Evolutionary conservation across 2,113 vertebrate species (phyloP), one percentile per base, ranked within the genome.

Genomic region (Cygnus atratus): DNA sequence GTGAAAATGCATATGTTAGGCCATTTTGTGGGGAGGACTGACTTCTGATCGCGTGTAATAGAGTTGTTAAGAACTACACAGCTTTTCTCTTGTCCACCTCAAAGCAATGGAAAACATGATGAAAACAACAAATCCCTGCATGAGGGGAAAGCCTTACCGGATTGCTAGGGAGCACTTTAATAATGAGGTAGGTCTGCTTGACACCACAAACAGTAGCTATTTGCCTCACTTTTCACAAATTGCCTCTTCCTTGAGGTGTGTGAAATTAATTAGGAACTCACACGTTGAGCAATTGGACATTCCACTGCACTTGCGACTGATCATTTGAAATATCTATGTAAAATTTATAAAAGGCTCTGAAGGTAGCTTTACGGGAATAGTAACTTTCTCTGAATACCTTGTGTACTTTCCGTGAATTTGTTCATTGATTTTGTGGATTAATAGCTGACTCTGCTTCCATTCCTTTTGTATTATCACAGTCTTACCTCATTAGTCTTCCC

Each of bases 401-500:
- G 21, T 66, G 4, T 82, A 44, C 55, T 77, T 73, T 52, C 31
- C 84, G 11, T 89, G n/a, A 25, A 58, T 74, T 86, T 55, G 31
- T 22, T 33, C 55, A 33, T 44, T 58, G 37, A 12, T 84, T 90
- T 50, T 35, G 41, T 71, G 57, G 14, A 18, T 86, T 77, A 88
- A 26, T 55, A 71, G 28, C 59, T 80, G 75, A 33, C 8, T 79
- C 29, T 81, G 24, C 50, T 93, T n/a, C 25, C 31, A 55, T 90
- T 9, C 12, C 12, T 74, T 82, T 73, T 90, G 26, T 77, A 13
- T 72, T 61, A n/a, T 1, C 5, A 1, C 19, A 44, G 26, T 59
- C 59, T 93, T 44, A 21, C 55, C 37, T 55, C 0, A 0, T 7
- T 54, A 41, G 8, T 57, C 5, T 66, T 88, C 13, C 31, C 26